A percentile compares a stretch with the other conserved stretches of the same genome.
These are phyloP conservation scores for Gorsachius magnificus DNA, from an alignment of 2,797 vertebrate genomes.

Conservation along the genomic window DNA sequence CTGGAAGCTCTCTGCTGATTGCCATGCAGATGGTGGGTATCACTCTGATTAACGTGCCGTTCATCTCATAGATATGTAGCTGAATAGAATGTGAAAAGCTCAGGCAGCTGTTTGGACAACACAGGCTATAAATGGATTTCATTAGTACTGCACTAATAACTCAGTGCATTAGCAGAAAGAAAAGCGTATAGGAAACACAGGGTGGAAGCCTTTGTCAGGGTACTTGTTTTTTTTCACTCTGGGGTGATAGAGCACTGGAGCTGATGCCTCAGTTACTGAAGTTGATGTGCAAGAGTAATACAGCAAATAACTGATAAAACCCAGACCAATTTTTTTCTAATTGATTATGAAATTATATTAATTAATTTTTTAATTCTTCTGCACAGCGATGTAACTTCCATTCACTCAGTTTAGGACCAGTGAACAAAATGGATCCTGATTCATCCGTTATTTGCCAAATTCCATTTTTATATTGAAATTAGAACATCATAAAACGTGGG, in stretches of 20 bases:
- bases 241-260: not conserved
- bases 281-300: not conserved
- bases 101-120: not conserved
- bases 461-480: not conserved
- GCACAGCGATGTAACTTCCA: not conserved
- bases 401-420: not conserved
- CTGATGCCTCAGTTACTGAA: not conserved
- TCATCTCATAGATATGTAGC: not conserved
- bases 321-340: not conserved
- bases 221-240: not conserved
- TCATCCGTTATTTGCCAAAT: not conserved
- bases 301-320: not conserved
- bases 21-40: not conserved
- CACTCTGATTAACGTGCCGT: not conserved
- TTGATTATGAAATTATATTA: not conserved
- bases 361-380: not conserved
- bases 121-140: not conserved
- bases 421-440: not conserved
- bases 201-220: not conserved
- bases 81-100: not conserved
- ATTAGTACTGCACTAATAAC: conserved; percentile 15
- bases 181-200: not conserved
- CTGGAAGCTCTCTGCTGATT: not conserved
- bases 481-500: not conserved
- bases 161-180: not conserved